Percentiles rank a stretch among this genome's conserved stretches.
Conservation (phyloP, 2,888 invertebrate genomes). For the Drosophila aldrichi region DNA sequence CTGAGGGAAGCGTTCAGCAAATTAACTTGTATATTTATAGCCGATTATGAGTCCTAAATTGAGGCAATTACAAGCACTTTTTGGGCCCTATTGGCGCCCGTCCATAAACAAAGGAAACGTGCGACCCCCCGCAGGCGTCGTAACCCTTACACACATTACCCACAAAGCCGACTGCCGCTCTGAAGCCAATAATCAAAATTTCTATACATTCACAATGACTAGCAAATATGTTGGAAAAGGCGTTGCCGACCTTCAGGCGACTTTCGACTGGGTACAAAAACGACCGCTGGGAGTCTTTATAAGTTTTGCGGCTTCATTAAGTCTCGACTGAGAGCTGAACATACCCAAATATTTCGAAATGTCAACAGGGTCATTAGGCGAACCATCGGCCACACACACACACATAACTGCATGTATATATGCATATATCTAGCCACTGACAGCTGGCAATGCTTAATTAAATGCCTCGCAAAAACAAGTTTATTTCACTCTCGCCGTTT, state of each 20-base stretch:
- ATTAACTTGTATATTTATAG: conserved; percentile 30
- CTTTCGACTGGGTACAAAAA: conserved; percentile 27
- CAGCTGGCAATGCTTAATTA: conserved; percentile 63
- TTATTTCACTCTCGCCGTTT: conserved; percentile 42
- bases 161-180: neutral
- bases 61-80: conserved; percentile 56
- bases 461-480: conserved; percentile 51
- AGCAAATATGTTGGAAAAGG: neutral
- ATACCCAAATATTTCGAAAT: conserved; percentile 39
- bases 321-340: conserved; percentile 43
- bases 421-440: neutral
- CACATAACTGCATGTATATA: conserved; percentile 19
- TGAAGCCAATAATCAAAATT: conserved; percentile 4
- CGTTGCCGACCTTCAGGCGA: conserved; percentile 47
- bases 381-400: conserved; percentile 21
- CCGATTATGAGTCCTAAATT: conserved; percentile 38
- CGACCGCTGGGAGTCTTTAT: conserved; percentile 18
- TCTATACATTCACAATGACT: conserved; percentile 11
- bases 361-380: conserved; percentile 57
- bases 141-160: conserved; percentile 1
- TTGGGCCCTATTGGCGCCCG: conserved; percentile 5
- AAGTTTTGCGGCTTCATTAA: conserved; percentile 52
- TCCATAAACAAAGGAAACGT: conserved; percentile 45
- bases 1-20: neutral
- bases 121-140: conserved; percentile 39